Evolutionary conservation across 2,888 invertebrate species (phyloP).

Genomic region (Drosophila putrida): DNA sequence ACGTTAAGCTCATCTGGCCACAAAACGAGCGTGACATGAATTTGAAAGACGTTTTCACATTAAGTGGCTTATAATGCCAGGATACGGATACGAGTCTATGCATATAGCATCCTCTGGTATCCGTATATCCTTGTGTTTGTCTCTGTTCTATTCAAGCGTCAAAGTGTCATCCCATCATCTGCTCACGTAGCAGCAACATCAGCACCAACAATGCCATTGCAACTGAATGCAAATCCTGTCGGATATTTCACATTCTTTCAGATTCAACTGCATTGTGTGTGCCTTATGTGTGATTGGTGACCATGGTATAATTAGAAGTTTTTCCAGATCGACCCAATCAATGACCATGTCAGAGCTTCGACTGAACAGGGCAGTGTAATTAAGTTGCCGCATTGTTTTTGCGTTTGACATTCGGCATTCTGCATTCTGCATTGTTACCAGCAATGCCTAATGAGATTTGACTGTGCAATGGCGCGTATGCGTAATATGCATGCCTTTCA

Average conservation of each 20-base stretch:
- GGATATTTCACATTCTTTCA: constrained; percentile 19
- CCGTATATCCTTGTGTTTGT: constrained; percentile 23
- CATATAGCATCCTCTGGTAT: constrained; percentile 2
- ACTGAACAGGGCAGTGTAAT: constrained; percentile 42
- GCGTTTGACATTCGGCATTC: neutral
- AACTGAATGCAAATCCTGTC: constrained; percentile 56
- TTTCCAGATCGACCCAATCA: constrained; percentile 37
- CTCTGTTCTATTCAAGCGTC: constrained; percentile 65
- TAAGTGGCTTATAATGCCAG: constrained; percentile 62
- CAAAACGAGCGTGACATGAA: constrained; percentile 41
- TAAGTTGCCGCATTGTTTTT: constrained; percentile 40
- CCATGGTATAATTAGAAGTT: constrained; percentile 51
- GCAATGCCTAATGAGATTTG: constrained; percentile 60
- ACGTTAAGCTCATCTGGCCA: constrained; percentile 37
- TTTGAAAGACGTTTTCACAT: constrained; percentile 45
- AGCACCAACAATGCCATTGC: constrained; percentile 21
- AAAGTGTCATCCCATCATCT: constrained; percentile 60
- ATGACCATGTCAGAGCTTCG: constrained; percentile 21
- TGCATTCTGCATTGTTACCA: constrained; percentile 1
- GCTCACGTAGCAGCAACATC: constrained; percentile 39
- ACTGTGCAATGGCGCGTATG: constrained; percentile 59
- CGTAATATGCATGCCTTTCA: constrained; percentile 35
- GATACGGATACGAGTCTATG: constrained; percentile 27
- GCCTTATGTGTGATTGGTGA: neutral
- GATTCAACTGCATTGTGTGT: constrained; percentile 1